These are phyloP conservation scores for Sparus aurata DNA, from an alignment of 2,797 vertebrate genomes.

Conservation along the genomic window DNA sequence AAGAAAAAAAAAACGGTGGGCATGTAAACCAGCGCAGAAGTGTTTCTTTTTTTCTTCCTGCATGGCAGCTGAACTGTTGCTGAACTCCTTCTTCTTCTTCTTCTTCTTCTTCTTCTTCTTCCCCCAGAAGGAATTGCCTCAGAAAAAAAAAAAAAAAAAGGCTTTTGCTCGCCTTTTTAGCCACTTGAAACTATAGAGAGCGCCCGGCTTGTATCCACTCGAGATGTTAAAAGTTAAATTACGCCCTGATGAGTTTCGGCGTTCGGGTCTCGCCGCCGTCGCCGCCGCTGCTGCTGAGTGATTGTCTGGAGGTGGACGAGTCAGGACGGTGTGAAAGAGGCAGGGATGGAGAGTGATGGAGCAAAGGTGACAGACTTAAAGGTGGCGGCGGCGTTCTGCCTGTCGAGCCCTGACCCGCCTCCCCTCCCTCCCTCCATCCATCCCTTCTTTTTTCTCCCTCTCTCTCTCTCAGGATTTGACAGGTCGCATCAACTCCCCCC, in stretches of 20 bases:
- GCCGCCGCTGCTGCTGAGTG: too few species aligned
- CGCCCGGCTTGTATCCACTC: background rate
- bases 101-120: too few species aligned
- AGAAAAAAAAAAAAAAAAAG: background rate
- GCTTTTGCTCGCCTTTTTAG: background rate
- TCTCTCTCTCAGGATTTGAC: conserved; percentile 80
- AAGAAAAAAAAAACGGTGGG: too few species aligned
- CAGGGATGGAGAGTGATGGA: conserved; percentile 89
- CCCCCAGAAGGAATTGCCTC: conserved; percentile 41
- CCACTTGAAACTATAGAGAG: background rate
- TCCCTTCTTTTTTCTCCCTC: background rate
- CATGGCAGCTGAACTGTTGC: conserved; percentile 46
- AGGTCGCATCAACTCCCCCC: conserved; percentile 80
- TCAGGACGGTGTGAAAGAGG: conserved; percentile 73
- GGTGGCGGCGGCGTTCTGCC: conserved; percentile 90
- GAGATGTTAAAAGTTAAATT: conserved; percentile 3
- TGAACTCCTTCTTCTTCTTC: conserved; percentile 43
- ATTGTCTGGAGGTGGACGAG: conserved; percentile 35
- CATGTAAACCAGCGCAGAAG: conserved; percentile 9
- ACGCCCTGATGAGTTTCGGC: background rate
- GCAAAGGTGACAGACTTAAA: conserved; percentile 92
- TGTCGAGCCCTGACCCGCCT: conserved; percentile 68
- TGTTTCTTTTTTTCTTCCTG: conserved; percentile 4
- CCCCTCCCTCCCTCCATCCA: conserved; percentile 15
- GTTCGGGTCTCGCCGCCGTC: too few species aligned